These are phyloP conservation scores for Bimastos eiseni DNA, from an alignment of 2,888 invertebrate genomes.

Conservation along the genomic window DNA sequence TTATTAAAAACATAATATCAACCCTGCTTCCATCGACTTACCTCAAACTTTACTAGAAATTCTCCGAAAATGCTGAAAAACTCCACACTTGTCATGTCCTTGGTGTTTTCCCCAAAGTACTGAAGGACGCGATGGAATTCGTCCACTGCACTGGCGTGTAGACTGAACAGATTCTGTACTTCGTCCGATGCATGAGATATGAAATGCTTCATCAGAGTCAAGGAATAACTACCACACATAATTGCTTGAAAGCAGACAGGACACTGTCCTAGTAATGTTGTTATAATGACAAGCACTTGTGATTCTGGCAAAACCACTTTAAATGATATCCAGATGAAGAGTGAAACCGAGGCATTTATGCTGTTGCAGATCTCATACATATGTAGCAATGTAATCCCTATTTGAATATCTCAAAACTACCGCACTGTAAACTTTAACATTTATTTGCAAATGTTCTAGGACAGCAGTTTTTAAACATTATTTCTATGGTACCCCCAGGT, in stretches of 20 bases:
- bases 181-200: slow-evolving; percentile 52
- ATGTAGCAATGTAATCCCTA: background rate
- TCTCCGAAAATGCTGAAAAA: slow-evolving; percentile 57
- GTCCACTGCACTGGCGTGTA: slow-evolving; percentile 51
- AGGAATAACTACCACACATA: too few species aligned
- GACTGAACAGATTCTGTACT: slow-evolving; percentile 52
- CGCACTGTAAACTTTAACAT: background rate
- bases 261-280: too few species aligned
- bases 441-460: background rate
- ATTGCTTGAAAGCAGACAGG: background rate
- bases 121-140: slow-evolving; percentile 52
- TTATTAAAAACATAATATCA: background rate
- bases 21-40: slow-evolving; percentile 40
- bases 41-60: slow-evolving; percentile 60
- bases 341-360: background rate
- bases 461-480: too few species aligned
- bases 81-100: slow-evolving; percentile 50
- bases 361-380: background rate
- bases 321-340: background rate
- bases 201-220: slow-evolving; percentile 46
- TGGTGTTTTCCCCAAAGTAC: slow-evolving; percentile 60
- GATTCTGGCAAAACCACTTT: background rate
- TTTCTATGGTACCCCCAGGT: too few species aligned
- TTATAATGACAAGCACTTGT: background rate
- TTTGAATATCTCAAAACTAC: background rate